Evolutionary conservation across 2,888 invertebrate species (phyloP).

Genomic region (Drosophila nr. perissopoda): DNA sequence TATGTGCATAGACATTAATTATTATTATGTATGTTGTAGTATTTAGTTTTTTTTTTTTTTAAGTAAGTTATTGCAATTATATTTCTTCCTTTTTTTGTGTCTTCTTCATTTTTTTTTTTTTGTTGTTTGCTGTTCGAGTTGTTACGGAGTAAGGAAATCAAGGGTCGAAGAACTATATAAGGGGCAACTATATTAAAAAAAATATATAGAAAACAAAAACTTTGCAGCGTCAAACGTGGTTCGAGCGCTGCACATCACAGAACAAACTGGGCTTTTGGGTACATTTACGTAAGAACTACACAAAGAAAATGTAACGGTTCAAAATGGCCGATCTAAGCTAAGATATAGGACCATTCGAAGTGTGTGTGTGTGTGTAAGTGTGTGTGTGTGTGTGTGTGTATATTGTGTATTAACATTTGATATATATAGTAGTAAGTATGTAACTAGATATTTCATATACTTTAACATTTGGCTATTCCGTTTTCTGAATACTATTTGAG

Average conservation of each 20-base stretch:
- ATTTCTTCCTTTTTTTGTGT: slow-evolving; percentile 22
- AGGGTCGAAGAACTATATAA: slow-evolving; percentile 23
- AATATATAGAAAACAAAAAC: slow-evolving; percentile 49
- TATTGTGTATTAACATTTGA: slow-evolving; percentile 46
- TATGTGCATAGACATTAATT: slow-evolving; percentile 7
- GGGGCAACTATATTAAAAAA: slow-evolving; percentile 12
- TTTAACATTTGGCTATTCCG: slow-evolving; percentile 60
- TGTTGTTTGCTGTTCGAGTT: slow-evolving; percentile 43
- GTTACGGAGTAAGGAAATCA: slow-evolving; percentile 30
- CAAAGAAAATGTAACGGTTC: slow-evolving; percentile 29
- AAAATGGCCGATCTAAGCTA: slow-evolving; percentile 25
- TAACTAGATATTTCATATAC: slow-evolving; percentile 38
- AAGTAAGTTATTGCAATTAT: slow-evolving; percentile 52
- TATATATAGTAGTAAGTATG: slow-evolving; percentile 30
- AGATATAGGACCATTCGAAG: slow-evolving; percentile 13
- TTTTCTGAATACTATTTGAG: slow-evolving; percentile 55
- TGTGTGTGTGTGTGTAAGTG: slow-evolving; percentile 14
- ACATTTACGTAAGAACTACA: slow-evolving; percentile 47
- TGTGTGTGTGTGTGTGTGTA: slow-evolving; percentile 9
- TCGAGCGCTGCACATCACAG: slow-evolving; percentile 78
- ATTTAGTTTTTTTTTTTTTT: slow-evolving; percentile 9
- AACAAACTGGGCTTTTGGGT: slow-evolving; percentile 77
- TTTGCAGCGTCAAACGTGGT: slow-evolving; percentile 64
- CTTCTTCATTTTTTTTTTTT: slow-evolving; percentile 7
- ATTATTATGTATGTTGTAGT: slow-evolving; percentile 13